phyloP scores from a whole-genome alignment of 2,888 invertebrate species.

The Ophioninae sp. region DNA sequence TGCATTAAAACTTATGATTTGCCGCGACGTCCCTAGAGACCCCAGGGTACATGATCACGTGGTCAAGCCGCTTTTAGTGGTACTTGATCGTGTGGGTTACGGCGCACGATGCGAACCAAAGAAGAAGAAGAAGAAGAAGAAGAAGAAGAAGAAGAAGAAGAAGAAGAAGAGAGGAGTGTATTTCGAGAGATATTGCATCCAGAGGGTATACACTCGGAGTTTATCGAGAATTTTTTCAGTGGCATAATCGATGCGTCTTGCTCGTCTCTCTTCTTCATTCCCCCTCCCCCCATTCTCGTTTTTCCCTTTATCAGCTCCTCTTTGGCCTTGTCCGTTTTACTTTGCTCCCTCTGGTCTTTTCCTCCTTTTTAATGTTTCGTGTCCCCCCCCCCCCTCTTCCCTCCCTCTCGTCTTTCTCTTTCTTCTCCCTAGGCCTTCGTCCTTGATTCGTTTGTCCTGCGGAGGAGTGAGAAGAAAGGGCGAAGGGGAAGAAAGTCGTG shows the following conservation, averaged over 20 bases:
- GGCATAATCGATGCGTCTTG: conserved; percentile 50
- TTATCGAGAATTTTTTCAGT: conserved; percentile 52
- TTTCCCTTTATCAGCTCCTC: neutral
- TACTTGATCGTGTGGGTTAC: conserved; percentile 8
- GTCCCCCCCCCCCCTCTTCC: neutral
- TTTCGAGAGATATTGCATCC: conserved; percentile 14
- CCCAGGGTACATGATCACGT: neutral
- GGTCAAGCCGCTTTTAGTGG: conserved; percentile 9
- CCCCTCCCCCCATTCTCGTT: too few species aligned
- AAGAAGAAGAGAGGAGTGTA: neutral
- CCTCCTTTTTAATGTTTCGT: neutral
- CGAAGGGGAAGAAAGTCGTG: neutral
- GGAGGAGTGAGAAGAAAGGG: neutral
- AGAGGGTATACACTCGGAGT: conserved; percentile 20
- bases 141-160: neutral
- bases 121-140: neutral
- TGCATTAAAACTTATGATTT: neutral
- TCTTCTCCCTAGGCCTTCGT: neutral
- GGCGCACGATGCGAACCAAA: neutral
- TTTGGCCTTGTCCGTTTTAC: neutral
- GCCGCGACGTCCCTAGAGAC: neutral
- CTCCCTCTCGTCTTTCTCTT: neutral
- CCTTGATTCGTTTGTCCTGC: conserved; percentile 15
- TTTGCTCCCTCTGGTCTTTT: neutral
- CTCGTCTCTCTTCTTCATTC: conserved; percentile 25